Base-by-base conservation (phyloP, 2,797 vertebrate genomes). In the Gymnothorax reevesii region DNA sequence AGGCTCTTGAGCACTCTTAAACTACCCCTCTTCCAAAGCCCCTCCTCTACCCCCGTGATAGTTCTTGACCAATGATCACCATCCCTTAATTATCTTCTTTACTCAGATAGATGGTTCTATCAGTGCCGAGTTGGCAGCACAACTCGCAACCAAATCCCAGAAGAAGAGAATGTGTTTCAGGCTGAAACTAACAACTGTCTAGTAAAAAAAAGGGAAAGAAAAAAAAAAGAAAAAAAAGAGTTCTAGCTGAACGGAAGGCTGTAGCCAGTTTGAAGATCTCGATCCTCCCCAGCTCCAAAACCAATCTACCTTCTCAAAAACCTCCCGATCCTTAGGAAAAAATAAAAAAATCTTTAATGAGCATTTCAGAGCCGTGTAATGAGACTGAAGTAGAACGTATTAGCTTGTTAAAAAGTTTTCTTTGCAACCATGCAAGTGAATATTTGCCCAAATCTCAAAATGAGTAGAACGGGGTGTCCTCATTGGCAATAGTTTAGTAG, bases 51-150 rank as follows among this genome's bases (percentile, higher is more conserved):
- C 95, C 95, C 94, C 95, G 95, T 96, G 95, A 96, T 96, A 96
- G 95, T 95, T 96, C 95, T 95, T 96, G 95, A 96, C 95, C 94
- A 96, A 95, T 95, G 96, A 96, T 96, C 96, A 94, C 93, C 93
- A 95, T 94, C 91, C 91, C 94, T 94, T 95, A 96, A 96, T 96
- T 95, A 96, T 94, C 95, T 96, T 93, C 95, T 96, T 96, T 95
- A 95, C 94, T 95, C 94, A 94, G 94, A 95, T 95, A 94, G 94
- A 95, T 95, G 95, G 96, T 93, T 95, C 90, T 88, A 94, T 95
- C 95, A 95, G 95, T 94, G 91, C 89, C 88, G 94, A 95, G 93
- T 92, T 96, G 95, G 94, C 95, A 96, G 94, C 95, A 92, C 90
- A 94, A 89, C 94, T 90, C 95, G 92, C 89, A 2, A 91, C 94